Conservation (phyloP, 1,140 invertebrate genomes). For the Caenorhabditis tropicalis region DNA sequence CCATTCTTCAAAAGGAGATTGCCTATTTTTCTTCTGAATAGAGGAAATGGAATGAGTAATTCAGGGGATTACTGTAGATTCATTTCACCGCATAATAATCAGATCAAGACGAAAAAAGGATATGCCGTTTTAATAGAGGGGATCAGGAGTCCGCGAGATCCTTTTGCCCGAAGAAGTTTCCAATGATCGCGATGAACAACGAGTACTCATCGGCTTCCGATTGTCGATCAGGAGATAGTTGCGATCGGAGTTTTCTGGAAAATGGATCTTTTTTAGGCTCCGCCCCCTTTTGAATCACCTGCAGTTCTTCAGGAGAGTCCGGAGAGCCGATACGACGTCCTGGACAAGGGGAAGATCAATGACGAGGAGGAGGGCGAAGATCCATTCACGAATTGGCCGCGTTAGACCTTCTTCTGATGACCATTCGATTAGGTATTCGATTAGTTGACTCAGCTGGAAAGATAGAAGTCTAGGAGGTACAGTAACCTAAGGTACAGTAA, state of each 20-base stretch:
- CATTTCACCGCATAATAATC: too few species aligned
- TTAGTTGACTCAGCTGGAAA: slow-evolving; percentile 31
- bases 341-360: slow-evolving; percentile 41
- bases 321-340: slow-evolving; percentile 24
- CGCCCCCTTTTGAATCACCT: not conserved
- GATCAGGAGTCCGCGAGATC: slow-evolving; percentile 46
- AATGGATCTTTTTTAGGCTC: not conserved
- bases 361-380: slow-evolving; percentile 10
- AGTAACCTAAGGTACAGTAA: not conserved
- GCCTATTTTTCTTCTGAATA: not conserved
- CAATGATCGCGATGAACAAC: slow-evolving; percentile 38
- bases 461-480: not conserved
- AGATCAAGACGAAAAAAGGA: too few species aligned
- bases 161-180: slow-evolving; percentile 36
- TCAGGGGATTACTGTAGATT: too few species aligned
- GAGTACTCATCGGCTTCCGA: slow-evolving; percentile 23
- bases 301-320: not conserved
- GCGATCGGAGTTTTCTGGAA: slow-evolving; percentile 35
- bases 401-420: not conserved
- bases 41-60: too few species aligned
- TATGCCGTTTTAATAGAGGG: too few species aligned
- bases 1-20: not conserved
- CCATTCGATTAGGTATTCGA: slow-evolving; percentile 47
- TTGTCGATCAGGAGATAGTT: not conserved
- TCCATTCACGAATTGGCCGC: slow-evolving; percentile 46